Base-by-base conservation (phyloP, 2,113 vertebrate genomes). In the Nyctereutes procyonoides region DNA sequence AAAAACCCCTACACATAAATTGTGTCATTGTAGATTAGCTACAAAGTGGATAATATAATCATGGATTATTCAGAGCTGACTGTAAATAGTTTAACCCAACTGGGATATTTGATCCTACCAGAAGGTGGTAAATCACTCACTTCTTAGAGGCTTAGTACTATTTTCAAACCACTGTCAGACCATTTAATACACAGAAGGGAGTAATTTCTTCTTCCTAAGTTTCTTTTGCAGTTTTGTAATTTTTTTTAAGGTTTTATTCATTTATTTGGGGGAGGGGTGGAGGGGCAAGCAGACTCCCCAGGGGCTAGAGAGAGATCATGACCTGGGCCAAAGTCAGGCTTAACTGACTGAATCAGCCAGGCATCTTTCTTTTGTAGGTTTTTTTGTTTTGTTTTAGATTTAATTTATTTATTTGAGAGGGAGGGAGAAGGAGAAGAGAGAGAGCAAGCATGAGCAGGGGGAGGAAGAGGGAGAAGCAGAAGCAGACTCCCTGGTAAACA, bases 1-100 rank as follows among this genome's bases (percentile, higher is more conserved):
- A 73, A 90, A 91, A 38, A 51, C n/a, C 11, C 2, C 11, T 24
- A 83, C 51, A 83, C 15, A 84, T 93, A 95, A 96, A 94, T 81
- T 63, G 19, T 92, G 58, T 95, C 95, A 96, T 86, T 97, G 86
- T 96, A 88, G 86, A 92, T 98, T 96, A 96, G 86, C 67, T 98
- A 90, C 87, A 90, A 97, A 97, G 92, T 98, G 71, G 82, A 77
- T 95, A 94, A 96, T 94, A 96, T 62, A 87, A 32, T 93, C 76
- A 74, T 87, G 92, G 97, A 95, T 97, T 96, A 95, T 95, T 98
- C 73, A 92, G 62, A 94, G 28, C 89, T 97, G 85, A 96, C 76
- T 74, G 38, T 93, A 97, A 92, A 96, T 73, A 86, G 76, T 87
- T 93, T 90, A 90, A 92, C 55, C 55, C 77, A 97, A 92, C 80